Conservation (phyloP, 1,140 invertebrate species). For the Nephotettix cincticeps region DNA sequence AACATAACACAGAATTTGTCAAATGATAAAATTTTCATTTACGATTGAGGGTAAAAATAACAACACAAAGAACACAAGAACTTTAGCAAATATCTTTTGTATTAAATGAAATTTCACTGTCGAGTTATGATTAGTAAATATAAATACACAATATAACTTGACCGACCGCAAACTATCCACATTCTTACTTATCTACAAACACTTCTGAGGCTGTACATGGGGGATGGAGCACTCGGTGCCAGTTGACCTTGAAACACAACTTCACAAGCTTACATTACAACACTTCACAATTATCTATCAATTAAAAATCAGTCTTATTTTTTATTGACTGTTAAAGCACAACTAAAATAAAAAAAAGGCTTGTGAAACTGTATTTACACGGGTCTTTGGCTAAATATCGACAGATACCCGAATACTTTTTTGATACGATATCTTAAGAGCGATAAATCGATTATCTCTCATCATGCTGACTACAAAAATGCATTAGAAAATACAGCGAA, state of each 20-base stretch:
- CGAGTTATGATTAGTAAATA: conserved; percentile 24
- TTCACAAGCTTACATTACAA: not conserved
- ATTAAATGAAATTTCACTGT: conserved; percentile 28
- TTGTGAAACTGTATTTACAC: conserved; percentile 17
- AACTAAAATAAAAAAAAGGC: conserved; percentile 14
- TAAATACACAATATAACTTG: conserved; percentile 27
- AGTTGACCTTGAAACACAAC: not conserved
- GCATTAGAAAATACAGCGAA: conserved; percentile 31
- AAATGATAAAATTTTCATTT: no score
- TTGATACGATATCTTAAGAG: not conserved
- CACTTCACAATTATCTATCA: conserved; percentile 8
- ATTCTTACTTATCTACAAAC: conserved; percentile 23
- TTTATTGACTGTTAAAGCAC: conserved; percentile 17
- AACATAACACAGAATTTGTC: no score
- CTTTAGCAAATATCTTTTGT: conserved; percentile 28
- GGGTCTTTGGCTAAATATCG: not conserved
- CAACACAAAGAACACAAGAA: not conserved
- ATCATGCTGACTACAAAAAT: conserved; percentile 23
- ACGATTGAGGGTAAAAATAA: conserved; percentile 3
- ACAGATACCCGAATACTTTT: conserved; percentile 15
- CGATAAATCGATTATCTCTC: conserved; percentile 9
- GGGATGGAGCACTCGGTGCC: not conserved
- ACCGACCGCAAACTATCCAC: conserved; percentile 20
- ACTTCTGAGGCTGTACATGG: not conserved
- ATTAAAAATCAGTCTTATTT: conserved; percentile 28